Conservation (phyloP, 2,888 invertebrate genomes). For the Watsonalla binaria region DNA sequence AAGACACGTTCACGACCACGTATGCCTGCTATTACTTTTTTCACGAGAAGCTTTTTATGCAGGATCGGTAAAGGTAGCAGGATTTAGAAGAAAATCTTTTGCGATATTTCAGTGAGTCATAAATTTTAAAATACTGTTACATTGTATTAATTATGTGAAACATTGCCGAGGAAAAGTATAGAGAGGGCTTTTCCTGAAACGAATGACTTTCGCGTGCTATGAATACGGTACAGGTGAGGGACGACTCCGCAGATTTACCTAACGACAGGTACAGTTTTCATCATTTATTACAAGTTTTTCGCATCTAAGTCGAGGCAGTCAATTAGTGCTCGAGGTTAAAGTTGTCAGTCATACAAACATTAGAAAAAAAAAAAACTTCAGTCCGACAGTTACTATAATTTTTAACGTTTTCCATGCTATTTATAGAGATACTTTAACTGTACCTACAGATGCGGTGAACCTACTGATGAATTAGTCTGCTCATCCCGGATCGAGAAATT, state of each 20-base stretch:
- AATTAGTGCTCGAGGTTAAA: background rate
- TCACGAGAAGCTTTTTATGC: background rate
- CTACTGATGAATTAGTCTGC: no score
- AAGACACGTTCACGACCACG: constrained; percentile 10
- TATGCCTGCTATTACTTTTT: background rate
- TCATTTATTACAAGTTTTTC: constrained; percentile 21
- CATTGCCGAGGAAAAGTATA: constrained; percentile 34
- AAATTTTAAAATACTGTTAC: background rate
- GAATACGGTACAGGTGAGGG: constrained; percentile 37
- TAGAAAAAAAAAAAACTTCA: constrained; percentile 1
- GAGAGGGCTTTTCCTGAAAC: constrained; percentile 30
- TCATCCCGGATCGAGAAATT: constrained; percentile 44
- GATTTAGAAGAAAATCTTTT: background rate
- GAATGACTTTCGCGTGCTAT: constrained; percentile 40
- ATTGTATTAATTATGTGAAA: constrained; percentile 7
- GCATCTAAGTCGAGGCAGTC: constrained; percentile 5
- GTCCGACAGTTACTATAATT: no score
- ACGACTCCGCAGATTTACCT: constrained; percentile 23
- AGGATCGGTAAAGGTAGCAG: background rate
- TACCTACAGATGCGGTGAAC: no score
- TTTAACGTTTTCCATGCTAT: no score
- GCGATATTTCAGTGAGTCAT: background rate
- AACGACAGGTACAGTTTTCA: constrained; percentile 31
- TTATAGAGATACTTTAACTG: no score
- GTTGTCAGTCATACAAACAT: background rate